Evolutionary conservation across 2,113 vertebrate genomes (phyloP), one percentile per base, ranked within the genome.

Genomic region (Apodemus sylvaticus): DNA sequence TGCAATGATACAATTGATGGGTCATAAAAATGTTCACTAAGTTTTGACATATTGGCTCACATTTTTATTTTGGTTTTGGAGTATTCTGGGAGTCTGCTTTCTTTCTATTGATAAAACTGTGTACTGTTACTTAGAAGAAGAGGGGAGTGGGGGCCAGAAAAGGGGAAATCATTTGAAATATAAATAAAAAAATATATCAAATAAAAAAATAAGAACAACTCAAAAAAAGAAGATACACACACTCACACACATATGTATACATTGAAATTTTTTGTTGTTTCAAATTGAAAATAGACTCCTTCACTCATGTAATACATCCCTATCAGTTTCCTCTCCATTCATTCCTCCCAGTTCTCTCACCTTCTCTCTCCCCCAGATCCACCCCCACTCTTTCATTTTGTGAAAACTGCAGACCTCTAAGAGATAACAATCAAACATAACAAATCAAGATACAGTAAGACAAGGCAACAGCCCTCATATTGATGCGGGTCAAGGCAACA

Each of bases 21-120:
- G 92, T 94, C 93, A 4, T 95, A 97, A 98, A 98, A 97, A 45
- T 77, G 93, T 95, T 95, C 97, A 26, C 77, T 86, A 92, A 95
- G 9, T 92, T 97, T 89, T 97, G 89, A 95, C 90, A 91, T 87
- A 94, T n/a, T 95, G 62, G 62, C 53, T 92, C 71, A 89, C 14
- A 82, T 81, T 95, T 97, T 96, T 70, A 58, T 91, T 87, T 87
- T 92, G 68, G 12, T 90, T 96, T 51, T 20, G 0, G 66, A 97
- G 90, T 53, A 90, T 96, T 73, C 66, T 74, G 66, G 31, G 39
- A 86, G 92, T 97, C 11, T 36, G 81, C 3, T 96, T 26, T 45
- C 58, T 90, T 95, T 93, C 20, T 92, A 78, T 86, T 45, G 45
- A n/a, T n/a, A 71, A 48, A 70, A 71, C 19, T 87, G 45, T 53